Conservation (phyloP, 2,113 vertebrate species). For the Dissostichus mawsoni region DNA sequence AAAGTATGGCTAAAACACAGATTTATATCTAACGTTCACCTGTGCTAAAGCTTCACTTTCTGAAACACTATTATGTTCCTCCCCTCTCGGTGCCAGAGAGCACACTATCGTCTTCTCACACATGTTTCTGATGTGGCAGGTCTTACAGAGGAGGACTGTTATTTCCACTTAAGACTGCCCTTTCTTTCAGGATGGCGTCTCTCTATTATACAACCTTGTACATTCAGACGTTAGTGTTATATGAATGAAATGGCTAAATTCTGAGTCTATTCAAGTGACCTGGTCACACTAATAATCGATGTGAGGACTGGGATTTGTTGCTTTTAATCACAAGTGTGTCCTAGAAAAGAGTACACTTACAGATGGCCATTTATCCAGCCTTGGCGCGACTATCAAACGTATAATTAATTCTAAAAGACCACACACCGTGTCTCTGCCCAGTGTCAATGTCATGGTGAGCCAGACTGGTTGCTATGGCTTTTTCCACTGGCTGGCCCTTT, state of each 20-base stretch:
- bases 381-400: not conserved
- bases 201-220: too few relatives aligned
- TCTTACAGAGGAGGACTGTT: too few relatives aligned
- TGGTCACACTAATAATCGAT: not conserved
- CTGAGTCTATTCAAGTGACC: not conserved
- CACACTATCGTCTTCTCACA: not conserved
- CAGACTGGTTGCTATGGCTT: slow-evolving; percentile 65
- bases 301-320: not conserved
- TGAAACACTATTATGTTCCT: not conserved
- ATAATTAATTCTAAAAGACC: slow-evolving; percentile 32
- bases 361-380: not conserved
- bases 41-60: not conserved
- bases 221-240: not conserved
- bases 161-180: too few relatives aligned
- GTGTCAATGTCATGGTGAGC: slow-evolving; percentile 36
- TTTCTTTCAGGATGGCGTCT: too few relatives aligned
- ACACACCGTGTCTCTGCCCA: slow-evolving; percentile 28
- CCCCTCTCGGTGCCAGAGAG: not conserved
- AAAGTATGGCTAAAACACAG: not conserved
- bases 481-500: slow-evolving; percentile 50
- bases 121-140: too few relatives aligned
- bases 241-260: not conserved
- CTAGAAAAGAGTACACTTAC: not conserved
- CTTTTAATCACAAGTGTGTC: not conserved
- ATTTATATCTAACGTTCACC: not conserved